Conservation (phyloP, 2,888 invertebrate species). For the Xestia sexstrigata region DNA sequence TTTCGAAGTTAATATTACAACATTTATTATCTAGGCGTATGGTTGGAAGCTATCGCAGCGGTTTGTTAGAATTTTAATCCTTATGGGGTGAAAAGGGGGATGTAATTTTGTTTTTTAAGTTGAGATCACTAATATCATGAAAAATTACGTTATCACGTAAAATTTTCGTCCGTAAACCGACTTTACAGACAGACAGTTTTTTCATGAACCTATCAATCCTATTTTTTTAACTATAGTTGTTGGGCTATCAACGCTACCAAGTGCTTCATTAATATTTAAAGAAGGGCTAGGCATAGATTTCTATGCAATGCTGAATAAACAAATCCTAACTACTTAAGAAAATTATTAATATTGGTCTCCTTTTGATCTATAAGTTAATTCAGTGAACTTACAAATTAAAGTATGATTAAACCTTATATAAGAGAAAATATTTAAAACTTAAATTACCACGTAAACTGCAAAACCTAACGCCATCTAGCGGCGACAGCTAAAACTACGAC, state of each 20-base stretch:
- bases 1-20: no score
- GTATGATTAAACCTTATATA: no score
- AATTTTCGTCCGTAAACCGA: no score
- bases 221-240: not conserved
- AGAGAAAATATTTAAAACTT: conserved; percentile 1
- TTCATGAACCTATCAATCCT: not conserved
- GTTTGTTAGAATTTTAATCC: no score
- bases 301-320: no score
- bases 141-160: no score
- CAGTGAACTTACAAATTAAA: not conserved
- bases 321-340: not conserved
- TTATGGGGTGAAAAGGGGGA: no score
- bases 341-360: not conserved
- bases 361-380: not conserved
- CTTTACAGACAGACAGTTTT: not conserved
- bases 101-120: no score
- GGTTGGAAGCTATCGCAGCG: no score
- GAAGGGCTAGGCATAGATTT: not conserved
- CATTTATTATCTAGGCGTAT: no score
- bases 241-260: not conserved
- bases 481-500: not conserved
- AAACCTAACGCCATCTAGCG: conserved; percentile 37
- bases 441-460: not conserved
- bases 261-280: not conserved
- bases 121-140: no score